Conservation (phyloP, 2,888 invertebrate species). For the Priocnemis perturbator region DNA sequence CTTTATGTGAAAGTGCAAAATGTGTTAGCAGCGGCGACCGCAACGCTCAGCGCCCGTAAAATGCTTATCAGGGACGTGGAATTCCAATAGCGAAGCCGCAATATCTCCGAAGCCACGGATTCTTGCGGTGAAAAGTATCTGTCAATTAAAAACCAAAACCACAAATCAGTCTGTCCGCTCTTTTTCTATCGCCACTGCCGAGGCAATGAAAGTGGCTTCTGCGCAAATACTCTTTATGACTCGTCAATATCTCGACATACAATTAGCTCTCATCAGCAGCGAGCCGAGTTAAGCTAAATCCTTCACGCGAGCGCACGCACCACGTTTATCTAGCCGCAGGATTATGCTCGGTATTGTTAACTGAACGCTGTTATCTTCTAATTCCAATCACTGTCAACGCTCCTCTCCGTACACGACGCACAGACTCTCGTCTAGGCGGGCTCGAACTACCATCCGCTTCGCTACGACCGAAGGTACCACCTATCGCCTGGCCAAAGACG, state of each 20-base stretch:
- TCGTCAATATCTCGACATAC: constrained; percentile 12
- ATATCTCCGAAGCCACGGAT: too few relatives aligned
- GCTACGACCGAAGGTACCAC: too few relatives aligned
- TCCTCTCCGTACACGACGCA: constrained; percentile 6
- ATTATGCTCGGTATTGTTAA: constrained; percentile 48
- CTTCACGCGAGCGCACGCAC: constrained; percentile 48
- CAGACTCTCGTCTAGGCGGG: neutral
- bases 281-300: constrained; percentile 52
- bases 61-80: too few relatives aligned
- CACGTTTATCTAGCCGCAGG: constrained; percentile 48
- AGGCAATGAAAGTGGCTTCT: neutral
- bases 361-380: constrained; percentile 52
- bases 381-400: constrained; percentile 53
- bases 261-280: constrained; percentile 43
- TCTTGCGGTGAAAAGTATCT: too few relatives aligned
- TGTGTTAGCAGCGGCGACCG: neutral
- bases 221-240: neutral
- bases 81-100: too few relatives aligned
- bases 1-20: neutral
- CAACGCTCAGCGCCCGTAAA: neutral
- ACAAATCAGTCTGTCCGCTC: too few relatives aligned
- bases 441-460: neutral
- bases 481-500: too few relatives aligned
- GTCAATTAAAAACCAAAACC: too few relatives aligned
- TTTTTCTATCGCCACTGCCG: too few relatives aligned